phyloP scores from a whole-genome alignment of 2,888 invertebrate genomes.

The Drymonia ruficornis region DNA sequence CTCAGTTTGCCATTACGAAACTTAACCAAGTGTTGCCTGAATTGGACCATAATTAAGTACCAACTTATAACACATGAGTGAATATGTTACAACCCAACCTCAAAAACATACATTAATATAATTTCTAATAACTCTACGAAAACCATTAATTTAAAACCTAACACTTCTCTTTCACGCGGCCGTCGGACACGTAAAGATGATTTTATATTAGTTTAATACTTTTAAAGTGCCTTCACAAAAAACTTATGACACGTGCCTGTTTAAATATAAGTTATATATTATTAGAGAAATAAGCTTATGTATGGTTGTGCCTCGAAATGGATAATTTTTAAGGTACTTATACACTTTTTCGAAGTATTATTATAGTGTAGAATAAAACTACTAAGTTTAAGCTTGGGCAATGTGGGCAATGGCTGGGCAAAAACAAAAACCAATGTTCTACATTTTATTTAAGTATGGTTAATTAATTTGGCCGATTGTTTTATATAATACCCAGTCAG shows the following conservation, averaged over 20 bases:
- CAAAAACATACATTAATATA: too few species aligned
- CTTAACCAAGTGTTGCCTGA: too few species aligned
- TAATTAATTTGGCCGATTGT: too few species aligned
- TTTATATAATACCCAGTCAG: not conserved
- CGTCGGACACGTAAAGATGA: conserved; percentile 61
- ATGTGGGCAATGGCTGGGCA: not conserved
- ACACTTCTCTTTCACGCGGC: conserved; percentile 70
- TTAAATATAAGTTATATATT: conserved; percentile 24
- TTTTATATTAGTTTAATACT: conserved; percentile 33
- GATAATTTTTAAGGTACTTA: not conserved
- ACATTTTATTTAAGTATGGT: too few species aligned
- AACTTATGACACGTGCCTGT: conserved; percentile 64
- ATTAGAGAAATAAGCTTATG: not conserved
- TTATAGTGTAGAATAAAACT: not conserved
- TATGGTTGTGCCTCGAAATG: not conserved
- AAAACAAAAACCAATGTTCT: too few species aligned
- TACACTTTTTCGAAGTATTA: not conserved
- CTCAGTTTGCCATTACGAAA: too few species aligned
- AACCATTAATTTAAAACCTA: not conserved
- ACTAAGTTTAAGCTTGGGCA: not conserved
- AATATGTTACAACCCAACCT: too few species aligned
- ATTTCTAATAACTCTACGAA: too few species aligned
- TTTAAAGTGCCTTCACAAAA: conserved; percentile 59
- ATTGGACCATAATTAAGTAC: too few species aligned
- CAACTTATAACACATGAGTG: too few species aligned